These are phyloP conservation scores for Itoplectis maculator DNA, from an alignment of 2,888 invertebrate species.

Conservation along the genomic window DNA sequence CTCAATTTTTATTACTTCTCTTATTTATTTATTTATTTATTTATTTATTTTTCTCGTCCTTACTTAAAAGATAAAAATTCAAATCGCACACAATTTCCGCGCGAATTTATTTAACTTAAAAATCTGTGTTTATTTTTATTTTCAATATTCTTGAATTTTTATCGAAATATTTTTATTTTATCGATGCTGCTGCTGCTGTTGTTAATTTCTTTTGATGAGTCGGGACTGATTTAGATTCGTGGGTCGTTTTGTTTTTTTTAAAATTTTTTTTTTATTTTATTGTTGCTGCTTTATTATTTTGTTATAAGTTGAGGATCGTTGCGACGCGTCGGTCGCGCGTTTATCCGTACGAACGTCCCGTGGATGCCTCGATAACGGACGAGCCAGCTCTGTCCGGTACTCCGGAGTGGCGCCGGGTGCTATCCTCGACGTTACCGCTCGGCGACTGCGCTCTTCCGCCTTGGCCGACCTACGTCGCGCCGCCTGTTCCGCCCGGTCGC, in stretches of 20 bases:
- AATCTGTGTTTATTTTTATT: too few relatives aligned
- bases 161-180: too few relatives aligned
- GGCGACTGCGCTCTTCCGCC: slow-evolving; percentile 80
- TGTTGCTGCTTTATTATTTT: too few relatives aligned
- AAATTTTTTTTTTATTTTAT: not conserved
- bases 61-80: too few relatives aligned
- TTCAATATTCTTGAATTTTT: too few relatives aligned
- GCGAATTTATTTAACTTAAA: too few relatives aligned
- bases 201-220: too few relatives aligned
- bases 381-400: slow-evolving; percentile 84
- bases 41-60: too few relatives aligned
- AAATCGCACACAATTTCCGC: too few relatives aligned
- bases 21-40: not conserved
- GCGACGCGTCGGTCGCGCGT: slow-evolving; percentile 11
- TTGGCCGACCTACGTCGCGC: slow-evolving; percentile 63
- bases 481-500: slow-evolving; percentile 35
- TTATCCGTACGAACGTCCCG: slow-evolving; percentile 40
- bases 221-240: too few relatives aligned
- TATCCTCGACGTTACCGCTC: slow-evolving; percentile 77
- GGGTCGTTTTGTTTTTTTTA: not conserved
- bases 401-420: slow-evolving; percentile 79
- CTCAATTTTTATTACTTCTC: not conserved
- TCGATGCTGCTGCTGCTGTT: too few relatives aligned
- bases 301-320: too few relatives aligned
- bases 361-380: slow-evolving; percentile 71